Evolutionary conservation across 2,113 vertebrate species (phyloP).

Genomic region (Sinocyclocheilus maitianheensis): DNA sequence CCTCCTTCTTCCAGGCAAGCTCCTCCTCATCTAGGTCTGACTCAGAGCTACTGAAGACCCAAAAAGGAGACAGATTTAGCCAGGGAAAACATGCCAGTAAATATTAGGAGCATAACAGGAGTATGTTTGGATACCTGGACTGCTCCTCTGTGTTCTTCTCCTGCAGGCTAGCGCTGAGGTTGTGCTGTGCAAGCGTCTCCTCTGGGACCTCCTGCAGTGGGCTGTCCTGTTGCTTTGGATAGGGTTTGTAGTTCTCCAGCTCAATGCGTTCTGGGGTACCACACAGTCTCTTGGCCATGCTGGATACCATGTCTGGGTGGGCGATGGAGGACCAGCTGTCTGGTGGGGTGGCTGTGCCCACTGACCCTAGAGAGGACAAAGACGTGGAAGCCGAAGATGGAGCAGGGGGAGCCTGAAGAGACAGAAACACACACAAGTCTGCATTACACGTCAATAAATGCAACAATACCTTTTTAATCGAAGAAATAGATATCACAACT

Average conservation of each 20-base stretch:
- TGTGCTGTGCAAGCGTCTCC: constrained; percentile 87
- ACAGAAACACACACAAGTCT: not conserved
- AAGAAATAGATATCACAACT: no score
- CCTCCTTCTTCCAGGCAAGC: constrained; percentile 79
- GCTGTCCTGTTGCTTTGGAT: constrained; percentile 57
- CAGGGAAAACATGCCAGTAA: not conserved
- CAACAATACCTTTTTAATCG: no score
- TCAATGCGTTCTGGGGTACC: constrained; percentile 87
- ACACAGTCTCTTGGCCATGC: constrained; percentile 78
- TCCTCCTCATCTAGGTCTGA: constrained; percentile 84
- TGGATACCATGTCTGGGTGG: constrained; percentile 69
- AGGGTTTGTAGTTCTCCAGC: constrained; percentile 85
- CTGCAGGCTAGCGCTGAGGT: constrained; percentile 80
- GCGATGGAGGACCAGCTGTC: constrained; percentile 18
- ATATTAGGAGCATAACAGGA: not conserved
- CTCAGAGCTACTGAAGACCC: constrained; percentile 82
- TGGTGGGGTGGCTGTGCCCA: constrained; percentile 60
- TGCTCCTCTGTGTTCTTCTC: constrained; percentile 72
- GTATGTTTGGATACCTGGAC: constrained; percentile 76
- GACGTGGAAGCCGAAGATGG: constrained; percentile 12
- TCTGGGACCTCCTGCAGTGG: constrained; percentile 83
- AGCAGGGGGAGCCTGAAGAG: constrained; percentile 15
- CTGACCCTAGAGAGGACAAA: constrained; percentile 35
- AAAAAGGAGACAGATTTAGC: constrained; percentile 3
- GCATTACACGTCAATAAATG: no score